Percentiles rank a stretch among this genome's conserved stretches.
Conservation (phyloP, 2,113 vertebrate genomes). For the Spea bombifrons region DNA sequence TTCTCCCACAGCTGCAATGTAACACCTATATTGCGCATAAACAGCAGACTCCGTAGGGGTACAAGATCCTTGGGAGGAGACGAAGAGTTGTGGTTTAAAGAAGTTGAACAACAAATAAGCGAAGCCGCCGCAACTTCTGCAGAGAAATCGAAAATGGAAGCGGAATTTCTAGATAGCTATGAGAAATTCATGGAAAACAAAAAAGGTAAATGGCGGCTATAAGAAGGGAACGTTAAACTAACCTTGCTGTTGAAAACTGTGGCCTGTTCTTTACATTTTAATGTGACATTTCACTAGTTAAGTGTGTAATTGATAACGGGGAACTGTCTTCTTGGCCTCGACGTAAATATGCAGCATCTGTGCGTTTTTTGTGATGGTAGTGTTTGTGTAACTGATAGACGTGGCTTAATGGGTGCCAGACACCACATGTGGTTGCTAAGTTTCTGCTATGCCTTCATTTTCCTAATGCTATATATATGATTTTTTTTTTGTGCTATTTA, state of each 20-base stretch:
- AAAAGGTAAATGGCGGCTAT: constrained; percentile 75
- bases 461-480: no score
- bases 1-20: constrained; percentile 59
- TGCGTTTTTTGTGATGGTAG: no score
- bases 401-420: no score
- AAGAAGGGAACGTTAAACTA: background rate
- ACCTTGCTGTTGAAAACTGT: constrained; percentile 6
- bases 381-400: no score
- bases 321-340: no score
- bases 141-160: constrained; percentile 88
- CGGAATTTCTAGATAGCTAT: constrained; percentile 92
- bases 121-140: constrained; percentile 75
- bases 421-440: no score
- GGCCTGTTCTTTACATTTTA: constrained; percentile 51
- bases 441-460: no score
- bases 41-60: constrained; percentile 84
- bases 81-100: constrained; percentile 96
- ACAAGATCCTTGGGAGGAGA: constrained; percentile 88
- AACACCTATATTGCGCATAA: constrained; percentile 71
- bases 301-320: no score
- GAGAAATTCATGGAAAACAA: constrained; percentile 97
- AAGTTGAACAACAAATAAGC: constrained; percentile 84
- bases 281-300: no score
- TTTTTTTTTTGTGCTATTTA: no score
- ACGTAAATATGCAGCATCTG: no score